Evolutionary conservation across 1,140 invertebrate species (phyloP).

Genomic region (Aphaenogaster rudis): DNA sequence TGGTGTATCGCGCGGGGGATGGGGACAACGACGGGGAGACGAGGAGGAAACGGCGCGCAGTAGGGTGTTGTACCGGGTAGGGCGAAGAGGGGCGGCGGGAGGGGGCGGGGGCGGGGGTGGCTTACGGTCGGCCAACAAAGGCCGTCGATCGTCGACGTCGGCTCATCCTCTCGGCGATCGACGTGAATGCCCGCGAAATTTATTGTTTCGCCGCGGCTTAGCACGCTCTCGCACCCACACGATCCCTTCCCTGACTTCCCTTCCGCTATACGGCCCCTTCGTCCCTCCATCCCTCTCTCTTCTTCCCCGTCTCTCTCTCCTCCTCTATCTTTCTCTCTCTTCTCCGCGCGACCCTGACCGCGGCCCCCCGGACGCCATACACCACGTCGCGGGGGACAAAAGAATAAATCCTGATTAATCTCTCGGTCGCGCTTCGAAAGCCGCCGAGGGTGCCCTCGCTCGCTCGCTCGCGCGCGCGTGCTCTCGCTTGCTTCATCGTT

Average conservation of each 20-base stretch:
- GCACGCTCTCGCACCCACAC: slow-evolving; percentile 71
- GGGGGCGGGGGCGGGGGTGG: slow-evolving; percentile 32
- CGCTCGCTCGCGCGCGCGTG: neutral
- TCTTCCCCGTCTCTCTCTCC: slow-evolving; percentile 13
- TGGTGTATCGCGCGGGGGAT: slow-evolving; percentile 44
- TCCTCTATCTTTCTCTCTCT: slow-evolving; percentile 38
- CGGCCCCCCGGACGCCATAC: slow-evolving; percentile 59
- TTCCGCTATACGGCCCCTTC: slow-evolving; percentile 43
- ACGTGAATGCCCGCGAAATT: slow-evolving; percentile 85
- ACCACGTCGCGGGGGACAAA: slow-evolving; percentile 80
- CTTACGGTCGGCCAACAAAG: slow-evolving; percentile 82
- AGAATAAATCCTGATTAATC: slow-evolving; percentile 87
- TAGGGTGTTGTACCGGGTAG: slow-evolving; percentile 54
- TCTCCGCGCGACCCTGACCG: slow-evolving; percentile 52
- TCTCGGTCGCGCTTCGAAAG: slow-evolving; percentile 82
- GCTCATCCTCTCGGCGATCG: slow-evolving; percentile 80
- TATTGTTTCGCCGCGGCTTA: slow-evolving; percentile 86
- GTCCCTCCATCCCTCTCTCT: neutral
- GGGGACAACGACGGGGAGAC: slow-evolving; percentile 23
- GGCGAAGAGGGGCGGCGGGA: neutral
- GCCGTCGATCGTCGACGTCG: slow-evolving; percentile 83
- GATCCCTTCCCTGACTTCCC: slow-evolving; percentile 53
- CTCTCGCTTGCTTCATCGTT: slow-evolving; percentile 40
- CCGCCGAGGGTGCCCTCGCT: slow-evolving; percentile 61
- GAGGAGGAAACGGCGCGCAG: slow-evolving; percentile 50